Evolutionary conservation across 2,113 vertebrate species (phyloP).

Genomic region (Atrichornis clamosus): DNA sequence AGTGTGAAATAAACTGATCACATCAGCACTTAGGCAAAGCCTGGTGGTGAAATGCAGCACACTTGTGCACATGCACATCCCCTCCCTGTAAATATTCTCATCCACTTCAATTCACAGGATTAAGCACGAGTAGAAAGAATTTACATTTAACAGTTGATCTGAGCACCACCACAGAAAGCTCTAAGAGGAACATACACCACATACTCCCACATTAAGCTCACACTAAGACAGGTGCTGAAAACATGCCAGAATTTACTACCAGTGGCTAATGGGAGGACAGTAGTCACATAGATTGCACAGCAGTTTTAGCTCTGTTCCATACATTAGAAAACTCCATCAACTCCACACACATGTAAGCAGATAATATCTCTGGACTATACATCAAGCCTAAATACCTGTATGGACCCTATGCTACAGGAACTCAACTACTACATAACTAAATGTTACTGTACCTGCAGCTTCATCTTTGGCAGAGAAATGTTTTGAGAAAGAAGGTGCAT

Average conservation of each 20-base stretch:
- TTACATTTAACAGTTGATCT: neutral
- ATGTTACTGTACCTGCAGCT: conserved; percentile 41
- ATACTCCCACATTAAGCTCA: neutral
- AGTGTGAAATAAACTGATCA: neutral
- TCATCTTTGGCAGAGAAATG: neutral
- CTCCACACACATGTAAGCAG: neutral
- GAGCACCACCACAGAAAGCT: neutral
- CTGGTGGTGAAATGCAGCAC: neutral
- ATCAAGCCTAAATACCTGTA: neutral
- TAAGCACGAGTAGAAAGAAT: neutral
- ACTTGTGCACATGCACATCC: neutral
- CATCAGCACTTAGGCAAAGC: neutral
- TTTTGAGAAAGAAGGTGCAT: neutral
- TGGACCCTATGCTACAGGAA: neutral
- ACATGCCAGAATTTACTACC: neutral
- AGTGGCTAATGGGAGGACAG: neutral
- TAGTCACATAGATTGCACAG: neutral
- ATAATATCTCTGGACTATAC: neutral
- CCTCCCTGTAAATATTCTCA: neutral
- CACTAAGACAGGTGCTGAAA: neutral
- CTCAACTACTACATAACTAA: neutral
- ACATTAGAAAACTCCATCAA: neutral
- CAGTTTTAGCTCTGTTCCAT: neutral
- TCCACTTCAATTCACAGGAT: neutral
- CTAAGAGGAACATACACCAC: neutral